phyloP scores from a whole-genome alignment of 2,113 vertebrate genomes.

The Sorex fumeus region DNA sequence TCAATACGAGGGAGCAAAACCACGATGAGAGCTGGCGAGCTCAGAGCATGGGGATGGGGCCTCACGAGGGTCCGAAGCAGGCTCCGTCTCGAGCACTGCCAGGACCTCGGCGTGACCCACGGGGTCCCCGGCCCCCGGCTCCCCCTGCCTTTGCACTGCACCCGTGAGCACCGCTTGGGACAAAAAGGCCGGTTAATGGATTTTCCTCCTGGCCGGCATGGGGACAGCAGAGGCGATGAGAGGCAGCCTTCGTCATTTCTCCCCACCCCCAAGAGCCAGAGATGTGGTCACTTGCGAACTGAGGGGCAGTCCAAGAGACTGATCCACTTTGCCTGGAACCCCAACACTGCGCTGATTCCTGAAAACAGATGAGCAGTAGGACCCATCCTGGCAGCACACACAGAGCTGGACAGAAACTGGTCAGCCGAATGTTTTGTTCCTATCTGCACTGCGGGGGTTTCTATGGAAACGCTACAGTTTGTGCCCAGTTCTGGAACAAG shows the following conservation, averaged over 20 bases:
- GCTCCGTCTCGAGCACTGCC: too few relatives aligned
- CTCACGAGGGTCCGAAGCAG: too few relatives aligned
- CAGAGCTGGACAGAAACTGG: constrained; percentile 55
- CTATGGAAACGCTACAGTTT: constrained; percentile 77
- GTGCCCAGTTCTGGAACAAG: constrained; percentile 72
- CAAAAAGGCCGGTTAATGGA: neutral
- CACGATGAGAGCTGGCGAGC: neutral
- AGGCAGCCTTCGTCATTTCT: neutral
- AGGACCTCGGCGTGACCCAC: neutral
- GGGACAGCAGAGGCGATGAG: neutral
- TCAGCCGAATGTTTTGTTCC: constrained; percentile 73
- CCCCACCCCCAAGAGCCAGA: neutral
- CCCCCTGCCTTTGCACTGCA: neutral
- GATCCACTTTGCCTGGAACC: constrained; percentile 57
- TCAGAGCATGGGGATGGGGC: too few relatives aligned
- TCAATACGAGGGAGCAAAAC: constrained; percentile 61
- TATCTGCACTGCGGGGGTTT: constrained; percentile 46
- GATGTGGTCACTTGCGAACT: constrained; percentile 30
- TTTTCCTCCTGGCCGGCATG: neutral
- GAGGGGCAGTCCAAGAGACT: constrained; percentile 32
- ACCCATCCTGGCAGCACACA: constrained; percentile 50
- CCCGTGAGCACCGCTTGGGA: too few relatives aligned
- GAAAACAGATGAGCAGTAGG: constrained; percentile 55
- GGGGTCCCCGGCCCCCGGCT: neutral
- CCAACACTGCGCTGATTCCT: neutral